Conservation (phyloP, 2,797 vertebrate genomes). For the Pitangus sulphuratus region DNA sequence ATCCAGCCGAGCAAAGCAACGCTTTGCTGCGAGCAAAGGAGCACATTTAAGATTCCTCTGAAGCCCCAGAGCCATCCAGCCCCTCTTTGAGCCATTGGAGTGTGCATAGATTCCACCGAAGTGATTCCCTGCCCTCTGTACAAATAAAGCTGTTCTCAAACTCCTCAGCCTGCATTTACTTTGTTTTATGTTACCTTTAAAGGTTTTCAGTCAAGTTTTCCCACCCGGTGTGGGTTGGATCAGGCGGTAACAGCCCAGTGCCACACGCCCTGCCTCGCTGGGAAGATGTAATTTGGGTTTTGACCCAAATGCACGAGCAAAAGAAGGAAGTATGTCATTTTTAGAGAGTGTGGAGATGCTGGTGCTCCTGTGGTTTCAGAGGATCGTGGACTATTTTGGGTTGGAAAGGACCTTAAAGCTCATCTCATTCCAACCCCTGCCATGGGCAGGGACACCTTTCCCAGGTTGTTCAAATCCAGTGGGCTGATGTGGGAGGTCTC, state of each 20-base stretch:
- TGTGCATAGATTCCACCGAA: rapidly evolving
- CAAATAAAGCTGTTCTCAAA: rapidly evolving
- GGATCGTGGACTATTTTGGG: background rate
- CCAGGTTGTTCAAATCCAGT: background rate
- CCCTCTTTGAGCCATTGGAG: rapidly evolving
- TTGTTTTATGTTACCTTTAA: rapidly evolving
- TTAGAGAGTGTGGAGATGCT: too few relatives aligned
- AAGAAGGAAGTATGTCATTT: background rate
- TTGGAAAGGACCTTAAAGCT: background rate
- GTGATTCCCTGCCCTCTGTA: rapidly evolving
- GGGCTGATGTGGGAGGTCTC: background rate
- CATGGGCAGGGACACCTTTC: background rate
- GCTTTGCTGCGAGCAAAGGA: background rate
- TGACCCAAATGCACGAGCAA: background rate
- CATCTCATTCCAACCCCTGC: background rate
- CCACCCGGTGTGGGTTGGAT: background rate
- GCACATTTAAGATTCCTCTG: rapidly evolving
- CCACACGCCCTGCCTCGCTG: background rate
- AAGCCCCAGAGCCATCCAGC: background rate
- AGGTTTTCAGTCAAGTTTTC: rapidly evolving
- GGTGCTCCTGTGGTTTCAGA: background rate
- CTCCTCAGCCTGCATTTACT: rapidly evolving
- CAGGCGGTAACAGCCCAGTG: rapidly evolving
- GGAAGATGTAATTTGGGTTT: background rate
- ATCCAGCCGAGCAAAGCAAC: rapidly evolving